Base-by-base conservation (phyloP, 2,113 vertebrate species). In the Cepphus grylle region DNA sequence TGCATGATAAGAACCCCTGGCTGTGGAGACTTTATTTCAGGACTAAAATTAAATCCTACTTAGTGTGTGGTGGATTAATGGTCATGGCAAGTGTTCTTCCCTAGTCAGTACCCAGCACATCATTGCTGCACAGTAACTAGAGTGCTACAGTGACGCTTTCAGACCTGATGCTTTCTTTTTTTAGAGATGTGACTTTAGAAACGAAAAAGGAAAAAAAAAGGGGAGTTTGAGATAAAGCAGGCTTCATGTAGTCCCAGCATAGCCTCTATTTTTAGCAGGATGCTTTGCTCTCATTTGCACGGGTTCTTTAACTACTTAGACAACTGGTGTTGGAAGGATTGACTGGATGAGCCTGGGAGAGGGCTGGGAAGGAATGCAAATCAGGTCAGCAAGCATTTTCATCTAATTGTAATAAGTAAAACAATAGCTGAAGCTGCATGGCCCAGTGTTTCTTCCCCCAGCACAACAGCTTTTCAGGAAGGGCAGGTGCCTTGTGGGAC, bases 201-300 rank as follows among this genome's bases (percentile, higher is more conserved):
- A 95, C 1, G 1, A 95, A 89, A 92, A 95, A 67, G 84, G 36
- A 9, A 52, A 78, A 71, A 71, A n/a, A 11, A 36, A 72, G 19
- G 49, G 47, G 77, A 77, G 88, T 87, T 90, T 77, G 93, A 95
- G 91, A 96, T 96, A 96, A 97, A 95, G 79, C 96, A 94, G 87
- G 70, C 80, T 93, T 79, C 88, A 25, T 9, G 21, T 85, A 95
- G 91, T 89, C 90, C 93, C 94, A 88, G 88, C 67, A 81, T 59
- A 77, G 91, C 82, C 89, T 95, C 91, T 97, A 93, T 97, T 96
- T 97, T 96, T 97, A 97, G 94, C 91, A 69, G 83, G 62, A 94
- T 92, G 72, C 95, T 94, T 97, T 91, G 50, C 94, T 93, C 73
- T 96, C 82, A n/a, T 34, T 93, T 93, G 56, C 85, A 82, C 0